Evolutionary conservation across 2,888 invertebrate species (phyloP).

Genomic region (Apamea monoglypha): DNA sequence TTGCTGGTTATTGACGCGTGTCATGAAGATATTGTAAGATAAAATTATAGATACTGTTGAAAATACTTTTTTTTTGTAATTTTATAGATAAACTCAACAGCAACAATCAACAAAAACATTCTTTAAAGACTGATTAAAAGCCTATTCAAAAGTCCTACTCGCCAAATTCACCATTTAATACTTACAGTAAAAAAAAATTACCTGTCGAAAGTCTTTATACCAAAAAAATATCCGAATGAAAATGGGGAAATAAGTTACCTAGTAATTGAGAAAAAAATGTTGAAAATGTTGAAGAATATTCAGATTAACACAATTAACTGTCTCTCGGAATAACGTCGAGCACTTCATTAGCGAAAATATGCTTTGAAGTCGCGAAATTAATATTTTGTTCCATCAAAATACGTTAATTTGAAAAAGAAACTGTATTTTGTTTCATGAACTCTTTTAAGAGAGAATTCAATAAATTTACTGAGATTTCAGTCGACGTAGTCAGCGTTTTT

Average conservation of each 20-base stretch:
- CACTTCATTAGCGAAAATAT: constrained; percentile 44
- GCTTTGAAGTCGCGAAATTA: constrained; percentile 44
- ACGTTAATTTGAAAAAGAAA: constrained; percentile 36
- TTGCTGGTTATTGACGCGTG: neutral
- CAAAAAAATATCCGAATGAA: neutral
- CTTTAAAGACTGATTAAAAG: neutral
- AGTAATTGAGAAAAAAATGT: constrained; percentile 15
- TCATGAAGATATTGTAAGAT: neutral
- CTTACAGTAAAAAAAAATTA: neutral
- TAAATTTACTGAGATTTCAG: neutral
- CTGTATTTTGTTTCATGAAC: constrained; percentile 31
- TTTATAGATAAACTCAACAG: neutral
- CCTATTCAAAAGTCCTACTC: neutral
- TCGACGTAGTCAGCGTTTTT: neutral
- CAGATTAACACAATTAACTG: constrained; percentile 52
- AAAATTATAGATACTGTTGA: neutral
- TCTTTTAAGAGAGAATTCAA: constrained; percentile 11
- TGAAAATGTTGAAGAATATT: constrained; percentile 27
- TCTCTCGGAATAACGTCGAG: constrained; percentile 28
- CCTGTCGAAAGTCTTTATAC: neutral
- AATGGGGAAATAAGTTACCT: neutral
- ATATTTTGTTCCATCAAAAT: constrained; percentile 41
- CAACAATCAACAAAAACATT: neutral
- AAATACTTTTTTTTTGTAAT: neutral
- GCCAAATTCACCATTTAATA: neutral